Evolutionary conservation across 2,113 vertebrate genomes (phyloP).

Genomic region (Trematomus loennbergii): DNA sequence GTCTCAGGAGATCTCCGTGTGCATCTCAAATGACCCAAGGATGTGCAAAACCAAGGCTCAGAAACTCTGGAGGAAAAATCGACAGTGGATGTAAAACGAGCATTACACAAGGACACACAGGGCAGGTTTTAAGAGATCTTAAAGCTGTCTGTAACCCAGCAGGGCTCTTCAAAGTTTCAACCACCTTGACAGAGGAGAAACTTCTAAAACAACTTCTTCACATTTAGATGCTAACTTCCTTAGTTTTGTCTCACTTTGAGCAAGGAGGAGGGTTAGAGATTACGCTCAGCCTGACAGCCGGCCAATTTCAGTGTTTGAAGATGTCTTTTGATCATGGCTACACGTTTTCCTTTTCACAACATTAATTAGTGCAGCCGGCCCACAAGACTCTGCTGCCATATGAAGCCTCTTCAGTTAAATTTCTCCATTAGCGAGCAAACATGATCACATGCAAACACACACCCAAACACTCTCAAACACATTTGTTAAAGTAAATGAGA

Average conservation of each 20-base stretch:
- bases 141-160: constrained; percentile 1
- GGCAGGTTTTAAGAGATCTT: constrained; percentile 8
- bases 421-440: constrained; percentile 39
- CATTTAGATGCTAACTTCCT: constrained; percentile 20
- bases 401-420: constrained; percentile 45
- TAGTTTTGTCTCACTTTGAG: constrained; percentile 19
- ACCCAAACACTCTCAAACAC: constrained; percentile 19
- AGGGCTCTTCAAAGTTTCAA: constrained; percentile 5
- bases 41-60: neutral
- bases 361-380: constrained; percentile 62
- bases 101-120: neutral
- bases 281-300: constrained; percentile 30
- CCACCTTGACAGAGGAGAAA: constrained; percentile 29
- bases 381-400: constrained; percentile 47
- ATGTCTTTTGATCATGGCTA: constrained; percentile 66
- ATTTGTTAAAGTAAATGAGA: constrained; percentile 51
- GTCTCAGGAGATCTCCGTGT: neutral
- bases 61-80: neutral
- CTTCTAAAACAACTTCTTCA: constrained; percentile 8
- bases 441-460: neutral
- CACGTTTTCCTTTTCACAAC: constrained; percentile 32
- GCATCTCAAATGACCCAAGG: neutral
- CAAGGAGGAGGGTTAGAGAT: constrained; percentile 26
- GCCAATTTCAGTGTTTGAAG: constrained; percentile 55
- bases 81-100: constrained; percentile 2